A percentile compares a stretch with the other conserved stretches of the same genome.
These are phyloP conservation scores for Gorsachius goisagi DNA, from an alignment of 2,113 vertebrate genomes.

Conservation along the genomic window DNA sequence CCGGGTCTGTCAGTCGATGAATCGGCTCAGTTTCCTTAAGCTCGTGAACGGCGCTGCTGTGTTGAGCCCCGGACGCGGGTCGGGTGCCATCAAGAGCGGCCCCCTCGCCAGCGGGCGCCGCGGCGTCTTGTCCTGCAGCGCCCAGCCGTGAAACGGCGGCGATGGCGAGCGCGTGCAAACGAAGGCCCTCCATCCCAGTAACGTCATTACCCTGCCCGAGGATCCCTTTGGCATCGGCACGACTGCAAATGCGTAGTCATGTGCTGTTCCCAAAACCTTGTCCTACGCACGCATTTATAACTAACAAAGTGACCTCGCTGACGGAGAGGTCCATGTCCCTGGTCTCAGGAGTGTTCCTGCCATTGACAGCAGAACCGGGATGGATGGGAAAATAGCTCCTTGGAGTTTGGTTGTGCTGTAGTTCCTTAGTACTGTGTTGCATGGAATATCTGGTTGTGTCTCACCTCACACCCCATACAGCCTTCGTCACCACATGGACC, in stretches of 20 bases:
- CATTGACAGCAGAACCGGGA: slow-evolving; percentile 74
- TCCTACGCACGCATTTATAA: not conserved
- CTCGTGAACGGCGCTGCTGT: slow-evolving; percentile 21
- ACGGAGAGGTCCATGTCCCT: not conserved
- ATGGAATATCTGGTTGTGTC: slow-evolving; percentile 70
- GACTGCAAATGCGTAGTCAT: not conserved
- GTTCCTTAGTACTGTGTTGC: slow-evolving; percentile 71
- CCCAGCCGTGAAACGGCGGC: not conserved
- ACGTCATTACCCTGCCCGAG: not conserved
- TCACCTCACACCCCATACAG: slow-evolving; percentile 73
- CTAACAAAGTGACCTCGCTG: not conserved
- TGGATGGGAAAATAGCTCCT: slow-evolving; percentile 72
- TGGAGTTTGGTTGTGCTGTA: slow-evolving; percentile 46
- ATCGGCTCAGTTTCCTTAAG: slow-evolving; percentile 40
- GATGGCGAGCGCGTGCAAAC: not conserved
- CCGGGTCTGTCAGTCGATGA: slow-evolving; percentile 33
- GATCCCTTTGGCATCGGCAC: not conserved
- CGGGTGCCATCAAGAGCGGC: slow-evolving; percentile 21
- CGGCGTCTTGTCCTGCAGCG: not conserved
- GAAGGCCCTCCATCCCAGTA: not conserved
- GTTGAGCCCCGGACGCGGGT: slow-evolving; percentile 14
- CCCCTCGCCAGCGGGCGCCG: not conserved
- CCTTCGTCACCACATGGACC: slow-evolving; percentile 70
- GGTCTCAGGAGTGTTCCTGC: not conserved
- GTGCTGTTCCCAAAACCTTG: slow-evolving; percentile 32